A percentile compares a stretch with the other conserved stretches of the same genome.
These are phyloP conservation scores for Eurystomus glaucurus DNA, from an alignment of 2,797 vertebrate species.

Conservation along the genomic window DNA sequence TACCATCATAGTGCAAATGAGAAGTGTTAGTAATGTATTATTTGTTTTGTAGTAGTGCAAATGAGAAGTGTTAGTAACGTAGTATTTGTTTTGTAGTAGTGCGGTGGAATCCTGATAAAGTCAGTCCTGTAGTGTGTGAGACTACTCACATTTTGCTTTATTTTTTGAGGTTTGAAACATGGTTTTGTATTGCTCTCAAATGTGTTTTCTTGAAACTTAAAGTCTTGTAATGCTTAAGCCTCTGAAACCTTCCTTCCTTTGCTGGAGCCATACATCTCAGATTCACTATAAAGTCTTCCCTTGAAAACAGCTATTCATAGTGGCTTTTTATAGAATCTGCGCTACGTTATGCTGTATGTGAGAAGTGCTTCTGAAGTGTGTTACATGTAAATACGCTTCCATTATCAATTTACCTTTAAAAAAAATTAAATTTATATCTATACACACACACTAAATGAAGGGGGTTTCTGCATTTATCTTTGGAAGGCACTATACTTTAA, in stretches of 20 bases:
- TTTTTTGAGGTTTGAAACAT: not conserved
- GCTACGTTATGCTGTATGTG: not conserved
- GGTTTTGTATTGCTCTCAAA: not conserved
- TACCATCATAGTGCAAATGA: not conserved
- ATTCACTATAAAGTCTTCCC: not conserved
- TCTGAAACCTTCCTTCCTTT: constrained; percentile 2
- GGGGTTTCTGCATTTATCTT: not conserved
- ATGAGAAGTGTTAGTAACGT: not conserved
- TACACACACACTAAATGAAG: not conserved
- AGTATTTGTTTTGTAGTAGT: not conserved
- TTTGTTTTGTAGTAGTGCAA: not conserved
- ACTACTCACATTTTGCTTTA: not conserved
- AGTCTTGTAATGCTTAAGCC: not conserved
- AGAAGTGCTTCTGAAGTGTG: not conserved
- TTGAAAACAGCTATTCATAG: not conserved
- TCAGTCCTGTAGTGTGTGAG: not conserved
- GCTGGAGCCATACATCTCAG: not conserved
- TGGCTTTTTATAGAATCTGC: not conserved
- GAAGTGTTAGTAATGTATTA: not conserved
- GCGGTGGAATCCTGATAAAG: not conserved
- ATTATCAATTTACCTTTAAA: not conserved
- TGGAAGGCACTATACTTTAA: not conserved
- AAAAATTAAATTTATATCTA: not conserved
- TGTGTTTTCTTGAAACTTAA: not conserved
- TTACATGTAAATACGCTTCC: not conserved